Percentiles rank a stretch among this genome's conserved stretches.
Evolutionary conservation across 2,797 vertebrate species (phyloP).

Genomic region (Monodelphis domestica): DNA sequence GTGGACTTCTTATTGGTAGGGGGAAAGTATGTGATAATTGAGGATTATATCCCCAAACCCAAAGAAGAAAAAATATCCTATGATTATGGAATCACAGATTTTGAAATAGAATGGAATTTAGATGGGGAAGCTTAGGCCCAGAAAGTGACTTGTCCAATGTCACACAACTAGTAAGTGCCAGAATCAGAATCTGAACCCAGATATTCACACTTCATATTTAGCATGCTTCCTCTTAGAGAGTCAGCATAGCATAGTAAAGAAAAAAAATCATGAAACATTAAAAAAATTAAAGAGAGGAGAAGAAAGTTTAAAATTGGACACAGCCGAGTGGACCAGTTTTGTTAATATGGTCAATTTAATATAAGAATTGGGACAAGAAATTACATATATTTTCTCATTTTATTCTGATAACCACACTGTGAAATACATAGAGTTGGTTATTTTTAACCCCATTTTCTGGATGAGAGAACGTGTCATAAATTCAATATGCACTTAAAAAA

Average conservation of each 20-base stretch:
- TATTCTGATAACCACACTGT: background rate
- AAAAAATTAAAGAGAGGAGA: background rate
- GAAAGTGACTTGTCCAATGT: background rate
- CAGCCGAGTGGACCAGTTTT: background rate
- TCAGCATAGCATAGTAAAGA: background rate
- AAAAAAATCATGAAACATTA: background rate
- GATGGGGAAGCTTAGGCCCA: background rate
- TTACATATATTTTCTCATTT: background rate
- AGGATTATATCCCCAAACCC: background rate
- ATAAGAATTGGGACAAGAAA: background rate
- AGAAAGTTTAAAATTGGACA: background rate
- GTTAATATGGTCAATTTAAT: background rate
- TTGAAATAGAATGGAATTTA: background rate
- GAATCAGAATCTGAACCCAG: background rate
- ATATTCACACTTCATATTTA: background rate
- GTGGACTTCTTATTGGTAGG: background rate
- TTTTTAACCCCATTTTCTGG: background rate
- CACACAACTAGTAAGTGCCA: background rate
- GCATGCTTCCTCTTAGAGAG: background rate
- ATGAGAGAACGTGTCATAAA: background rate
- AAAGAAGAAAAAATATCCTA: background rate
- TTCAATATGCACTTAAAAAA: background rate
- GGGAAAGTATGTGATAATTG: background rate
- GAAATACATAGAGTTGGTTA: background rate
- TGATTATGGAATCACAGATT: background rate